phyloP scores from a whole-genome alignment of 2,113 vertebrate genomes.

The Macroglossus sobrinus region DNA sequence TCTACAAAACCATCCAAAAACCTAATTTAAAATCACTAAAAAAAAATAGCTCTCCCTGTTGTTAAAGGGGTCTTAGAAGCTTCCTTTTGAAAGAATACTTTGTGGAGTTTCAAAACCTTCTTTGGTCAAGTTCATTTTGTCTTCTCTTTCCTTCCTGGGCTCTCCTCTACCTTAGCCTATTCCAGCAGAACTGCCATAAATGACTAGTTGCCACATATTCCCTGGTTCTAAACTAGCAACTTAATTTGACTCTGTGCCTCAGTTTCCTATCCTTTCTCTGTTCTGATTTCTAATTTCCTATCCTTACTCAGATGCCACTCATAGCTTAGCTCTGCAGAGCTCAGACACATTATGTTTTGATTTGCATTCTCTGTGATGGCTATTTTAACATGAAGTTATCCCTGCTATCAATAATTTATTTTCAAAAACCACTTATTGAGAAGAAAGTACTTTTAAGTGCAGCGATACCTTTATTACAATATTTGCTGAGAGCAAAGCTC shows the following conservation, averaged over 20 bases:
- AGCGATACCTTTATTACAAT: slow-evolving; percentile 23
- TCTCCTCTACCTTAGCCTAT: neutral
- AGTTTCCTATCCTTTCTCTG: neutral
- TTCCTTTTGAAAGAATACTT: neutral
- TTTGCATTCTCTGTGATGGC: slow-evolving; percentile 20
- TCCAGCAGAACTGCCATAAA: neutral
- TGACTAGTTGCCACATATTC: neutral
- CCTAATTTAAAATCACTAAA: neutral
- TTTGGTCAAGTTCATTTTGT: neutral
- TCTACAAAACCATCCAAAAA: neutral
- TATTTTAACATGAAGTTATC: slow-evolving; percentile 4
- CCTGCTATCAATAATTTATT: slow-evolving; percentile 56
- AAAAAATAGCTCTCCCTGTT: neutral
- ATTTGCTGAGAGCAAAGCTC: slow-evolving; percentile 44
- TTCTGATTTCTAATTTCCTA: neutral
- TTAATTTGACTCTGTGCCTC: neutral
- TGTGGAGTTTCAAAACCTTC: neutral
- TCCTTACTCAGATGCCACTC: neutral
- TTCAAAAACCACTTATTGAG: slow-evolving; percentile 20
- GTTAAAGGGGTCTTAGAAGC: neutral
- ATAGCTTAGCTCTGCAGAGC: neutral
- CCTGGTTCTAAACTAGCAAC: neutral
- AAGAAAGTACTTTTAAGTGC: slow-evolving; percentile 45
- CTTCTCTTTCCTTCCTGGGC: neutral
- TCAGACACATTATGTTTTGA: neutral